Evolutionary conservation across 2,888 invertebrate species (phyloP), one percentile per base, ranked within the genome.

Genomic region (Dione juno): DNA sequence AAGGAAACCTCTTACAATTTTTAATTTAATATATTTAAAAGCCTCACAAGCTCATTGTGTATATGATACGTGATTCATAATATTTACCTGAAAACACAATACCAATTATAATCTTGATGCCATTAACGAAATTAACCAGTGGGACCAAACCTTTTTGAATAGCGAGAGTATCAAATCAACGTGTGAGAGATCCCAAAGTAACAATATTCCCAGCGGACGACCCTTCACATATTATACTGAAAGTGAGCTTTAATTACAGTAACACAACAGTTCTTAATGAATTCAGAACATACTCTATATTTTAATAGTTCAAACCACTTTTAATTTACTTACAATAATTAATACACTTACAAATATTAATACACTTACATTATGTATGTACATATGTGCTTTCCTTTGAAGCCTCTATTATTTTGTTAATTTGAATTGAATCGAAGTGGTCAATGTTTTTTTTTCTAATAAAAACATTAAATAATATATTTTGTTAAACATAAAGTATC

Each of bases 191-290:
- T 58, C 69, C 48, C 48, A 50, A 28, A 66, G 52, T 59, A 61
- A 70, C 66, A 66, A 70, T 58, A 66, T 65, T 59, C 52, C 28
- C 69, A 41, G 48, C 52, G 43, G 50, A 59, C 69, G 43, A 58
- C 52, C 52, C 52, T 61, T 69, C 14, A 59, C 45, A 48, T 37
- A 52, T 63, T 68, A 54, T 54, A 54, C 53, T 53, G 63, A 21
- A 37, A 50, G 16, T 41, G 69, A 59, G 59, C 43, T 65, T 50
- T 70, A 65, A 70, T 70, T 70, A 70, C 43, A 57, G 50, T 41
- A 58, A 65, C 45, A 41, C 35, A 40, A 66, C 52, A 54, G 69
- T n/a, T 58, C 41, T 59, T 59, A 66, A 66, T 66, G 41, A 70
- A 66, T 58, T 65, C 45, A 53, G 63, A 63, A 69, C 21, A 48